phyloP scores from a whole-genome alignment of 2,888 invertebrate genomes.

The Melieria picta region DNA sequence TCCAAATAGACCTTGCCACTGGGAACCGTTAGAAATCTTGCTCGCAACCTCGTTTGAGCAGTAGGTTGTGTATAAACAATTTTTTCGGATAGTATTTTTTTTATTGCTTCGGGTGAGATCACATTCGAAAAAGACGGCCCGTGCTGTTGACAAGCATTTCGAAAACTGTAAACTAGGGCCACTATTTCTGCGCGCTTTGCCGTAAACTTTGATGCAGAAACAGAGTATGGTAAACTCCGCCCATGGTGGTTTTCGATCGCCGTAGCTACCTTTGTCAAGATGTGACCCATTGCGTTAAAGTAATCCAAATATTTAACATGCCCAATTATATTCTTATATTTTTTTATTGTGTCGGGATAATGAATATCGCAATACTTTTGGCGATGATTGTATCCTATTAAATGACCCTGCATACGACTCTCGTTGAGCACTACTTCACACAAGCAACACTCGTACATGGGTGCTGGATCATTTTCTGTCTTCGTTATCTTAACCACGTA shows the following conservation, averaged over 20 bases:
- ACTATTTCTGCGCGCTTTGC: slow-evolving; percentile 70
- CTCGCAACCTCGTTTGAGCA: slow-evolving; percentile 7
- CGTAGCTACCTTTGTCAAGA: slow-evolving; percentile 70
- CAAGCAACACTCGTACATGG: slow-evolving; percentile 77
- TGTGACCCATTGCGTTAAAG: slow-evolving; percentile 58
- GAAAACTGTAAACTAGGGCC: slow-evolving; percentile 72
- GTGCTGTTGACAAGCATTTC: slow-evolving; percentile 71
- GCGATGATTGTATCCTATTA: slow-evolving; percentile 70
- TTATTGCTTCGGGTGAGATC: slow-evolving; percentile 60
- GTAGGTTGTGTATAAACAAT: slow-evolving; percentile 13
- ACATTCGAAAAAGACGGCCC: slow-evolving; percentile 68
- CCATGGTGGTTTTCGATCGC: slow-evolving; percentile 79
- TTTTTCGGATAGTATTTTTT: slow-evolving; percentile 24
- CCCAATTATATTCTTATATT: slow-evolving; percentile 70
- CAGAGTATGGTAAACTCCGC: slow-evolving; percentile 73
- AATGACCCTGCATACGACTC: slow-evolving; percentile 78
- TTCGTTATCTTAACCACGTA: slow-evolving; percentile 78
- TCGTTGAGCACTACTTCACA: slow-evolving; percentile 76
- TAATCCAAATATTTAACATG: slow-evolving; percentile 62
- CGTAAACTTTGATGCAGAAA: slow-evolving; percentile 74
- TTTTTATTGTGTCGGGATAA: slow-evolving; percentile 69
- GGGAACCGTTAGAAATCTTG: slow-evolving; percentile 34
- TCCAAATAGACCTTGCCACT: slow-evolving; percentile 36
- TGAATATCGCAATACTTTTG: slow-evolving; percentile 72
- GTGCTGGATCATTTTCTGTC: slow-evolving; percentile 73